These are phyloP conservation scores for Lithobius niger DNA, from an alignment of 1,140 invertebrate species.

Conservation along the genomic window DNA sequence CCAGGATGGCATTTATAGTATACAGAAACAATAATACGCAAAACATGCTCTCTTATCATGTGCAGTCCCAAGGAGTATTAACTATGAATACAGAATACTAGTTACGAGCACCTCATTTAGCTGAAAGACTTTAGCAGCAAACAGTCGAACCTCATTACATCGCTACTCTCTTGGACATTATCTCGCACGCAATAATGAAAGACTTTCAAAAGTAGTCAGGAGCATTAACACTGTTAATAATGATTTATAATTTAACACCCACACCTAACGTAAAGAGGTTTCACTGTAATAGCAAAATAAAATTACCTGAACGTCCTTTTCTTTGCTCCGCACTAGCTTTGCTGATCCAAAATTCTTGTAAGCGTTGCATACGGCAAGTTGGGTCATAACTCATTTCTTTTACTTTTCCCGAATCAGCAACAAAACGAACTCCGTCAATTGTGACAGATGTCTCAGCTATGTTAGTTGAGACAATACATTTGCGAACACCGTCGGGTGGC, in stretches of 20 bases:
- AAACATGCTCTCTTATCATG: too few species aligned
- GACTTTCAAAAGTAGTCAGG: too few species aligned
- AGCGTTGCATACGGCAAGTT: slow-evolving; percentile 65
- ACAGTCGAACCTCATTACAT: too few species aligned
- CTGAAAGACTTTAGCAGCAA: too few species aligned
- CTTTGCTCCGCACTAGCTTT: slow-evolving; percentile 93
- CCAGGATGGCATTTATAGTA: too few species aligned
- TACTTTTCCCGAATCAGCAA: slow-evolving; percentile 91
- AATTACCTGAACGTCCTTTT: slow-evolving; percentile 74
- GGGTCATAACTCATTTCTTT: slow-evolving; percentile 96
- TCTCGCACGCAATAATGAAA: too few species aligned
- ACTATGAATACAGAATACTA: too few species aligned
- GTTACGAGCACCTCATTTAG: too few species aligned
- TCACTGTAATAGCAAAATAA: too few species aligned
- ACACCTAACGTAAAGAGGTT: not conserved
- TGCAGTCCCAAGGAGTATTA: too few species aligned
- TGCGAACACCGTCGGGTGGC: slow-evolving; percentile 83
- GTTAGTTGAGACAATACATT: slow-evolving; percentile 98
- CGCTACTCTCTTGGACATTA: too few species aligned
- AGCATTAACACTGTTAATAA: not conserved
- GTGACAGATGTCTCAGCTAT: slow-evolving; percentile 99
- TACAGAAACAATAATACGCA: too few species aligned
- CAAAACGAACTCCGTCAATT: slow-evolving; percentile 96
- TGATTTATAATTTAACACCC: not conserved
- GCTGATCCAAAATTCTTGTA: slow-evolving; percentile 94